These are phyloP conservation scores for Gymnothorax reevesii DNA, from an alignment of 2,797 vertebrate species.

Conservation along the genomic window DNA sequence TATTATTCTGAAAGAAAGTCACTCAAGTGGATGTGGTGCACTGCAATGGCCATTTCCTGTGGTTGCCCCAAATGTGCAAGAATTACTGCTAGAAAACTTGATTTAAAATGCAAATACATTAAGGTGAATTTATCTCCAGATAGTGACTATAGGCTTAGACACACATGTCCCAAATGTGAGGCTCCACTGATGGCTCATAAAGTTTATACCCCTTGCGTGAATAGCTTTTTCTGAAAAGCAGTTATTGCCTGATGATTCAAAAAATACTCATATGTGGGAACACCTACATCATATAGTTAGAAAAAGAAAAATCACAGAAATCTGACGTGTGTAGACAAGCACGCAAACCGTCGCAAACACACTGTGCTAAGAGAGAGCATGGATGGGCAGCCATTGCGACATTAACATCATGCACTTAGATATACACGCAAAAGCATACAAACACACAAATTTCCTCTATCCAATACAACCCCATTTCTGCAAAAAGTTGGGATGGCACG, in stretches of 20 bases:
- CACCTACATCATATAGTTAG: neutral
- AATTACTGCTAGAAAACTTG: neutral
- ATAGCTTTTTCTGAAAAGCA: neutral
- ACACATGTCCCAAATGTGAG: constrained; percentile 1
- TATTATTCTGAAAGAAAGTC: too few species aligned
- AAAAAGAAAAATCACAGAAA: neutral
- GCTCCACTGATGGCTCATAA: neutral
- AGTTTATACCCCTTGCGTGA: neutral
- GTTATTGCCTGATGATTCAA: neutral
- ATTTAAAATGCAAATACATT: neutral
- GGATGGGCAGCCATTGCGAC: neutral
- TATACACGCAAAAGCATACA: neutral
- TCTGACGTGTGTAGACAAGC: neutral
- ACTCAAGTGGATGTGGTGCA: neutral
- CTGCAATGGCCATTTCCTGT: neutral
- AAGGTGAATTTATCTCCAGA: neutral
- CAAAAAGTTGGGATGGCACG: too few species aligned
- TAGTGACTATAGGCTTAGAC: neutral
- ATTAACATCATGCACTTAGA: neutral
- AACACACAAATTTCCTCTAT: neutral
- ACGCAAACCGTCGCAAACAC: neutral
- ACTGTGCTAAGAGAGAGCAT: neutral
- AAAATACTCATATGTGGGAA: neutral
- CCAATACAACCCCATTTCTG: too few species aligned
- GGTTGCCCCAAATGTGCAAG: neutral